Conservation (phyloP, 2,797 vertebrate genomes). For the Trachurus trachurus region DNA sequence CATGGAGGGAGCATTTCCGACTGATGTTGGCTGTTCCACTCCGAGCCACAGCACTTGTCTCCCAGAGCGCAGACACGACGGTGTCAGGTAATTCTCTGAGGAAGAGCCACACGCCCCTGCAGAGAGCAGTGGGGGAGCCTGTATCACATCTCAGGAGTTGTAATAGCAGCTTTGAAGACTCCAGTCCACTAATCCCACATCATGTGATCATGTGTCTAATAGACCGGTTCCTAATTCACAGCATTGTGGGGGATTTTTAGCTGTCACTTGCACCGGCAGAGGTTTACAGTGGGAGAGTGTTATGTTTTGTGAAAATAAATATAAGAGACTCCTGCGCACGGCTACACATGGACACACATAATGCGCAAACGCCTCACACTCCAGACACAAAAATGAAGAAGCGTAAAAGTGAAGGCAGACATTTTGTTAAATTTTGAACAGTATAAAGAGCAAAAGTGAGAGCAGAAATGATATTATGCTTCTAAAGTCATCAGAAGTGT, state of each 20-base stretch:
- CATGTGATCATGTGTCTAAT: constrained; percentile 88
- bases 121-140: constrained; percentile 86
- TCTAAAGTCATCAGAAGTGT: constrained; percentile 63
- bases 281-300: constrained; percentile 80
- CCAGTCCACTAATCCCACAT: constrained; percentile 87
- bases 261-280: constrained; percentile 79
- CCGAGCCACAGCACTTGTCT: constrained; percentile 85
- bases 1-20: constrained; percentile 83
- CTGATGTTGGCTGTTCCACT: constrained; percentile 87
- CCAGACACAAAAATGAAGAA: constrained; percentile 32
- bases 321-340: constrained; percentile 60
- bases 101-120: constrained; percentile 86
- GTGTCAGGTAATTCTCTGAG: constrained; percentile 88
- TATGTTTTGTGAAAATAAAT: constrained; percentile 81
- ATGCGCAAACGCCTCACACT: background rate
- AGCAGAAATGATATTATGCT: constrained; percentile 46
- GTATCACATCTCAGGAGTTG: constrained; percentile 88
- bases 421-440: constrained; percentile 64
- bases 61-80: constrained; percentile 85
- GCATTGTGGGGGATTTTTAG: constrained; percentile 84
- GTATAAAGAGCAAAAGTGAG: constrained; percentile 49
- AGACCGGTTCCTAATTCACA: constrained; percentile 86
- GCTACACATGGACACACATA: constrained; percentile 47
- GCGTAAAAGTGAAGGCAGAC: constrained; percentile 44
- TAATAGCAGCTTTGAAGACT: constrained; percentile 89